phyloP scores from a whole-genome alignment of 2,113 vertebrate species.

The Lonchura striata region DNA sequence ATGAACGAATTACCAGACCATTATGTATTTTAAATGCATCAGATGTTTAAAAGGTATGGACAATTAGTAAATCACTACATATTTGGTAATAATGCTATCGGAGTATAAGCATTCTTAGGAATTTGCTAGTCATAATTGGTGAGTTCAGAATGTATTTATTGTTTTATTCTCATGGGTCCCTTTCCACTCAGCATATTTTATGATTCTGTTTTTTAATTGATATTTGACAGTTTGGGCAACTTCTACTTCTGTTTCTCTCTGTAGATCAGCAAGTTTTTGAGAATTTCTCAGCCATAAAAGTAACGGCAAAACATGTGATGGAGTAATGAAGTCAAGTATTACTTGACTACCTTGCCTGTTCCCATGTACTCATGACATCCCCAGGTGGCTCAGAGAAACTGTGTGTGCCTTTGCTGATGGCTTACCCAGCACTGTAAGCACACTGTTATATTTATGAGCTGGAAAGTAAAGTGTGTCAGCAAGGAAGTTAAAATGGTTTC shows the following conservation, averaged over 20 bases:
- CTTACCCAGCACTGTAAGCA: not conserved
- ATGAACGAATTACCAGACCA: not conserved
- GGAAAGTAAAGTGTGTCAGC: constrained; percentile 45
- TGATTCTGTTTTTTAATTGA: not conserved
- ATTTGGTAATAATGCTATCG: not conserved
- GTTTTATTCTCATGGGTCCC: not conserved
- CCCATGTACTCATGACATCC: not conserved
- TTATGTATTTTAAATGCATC: not conserved
- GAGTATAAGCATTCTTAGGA: not conserved
- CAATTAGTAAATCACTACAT: not conserved
- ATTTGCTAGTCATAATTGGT: not conserved
- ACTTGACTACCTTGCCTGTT: not conserved
- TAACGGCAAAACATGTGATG: not conserved
- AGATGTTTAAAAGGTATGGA: not conserved
- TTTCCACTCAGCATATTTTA: not conserved
- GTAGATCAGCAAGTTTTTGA: constrained; percentile 3
- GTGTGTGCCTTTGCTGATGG: not conserved
- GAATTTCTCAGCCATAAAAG: not conserved
- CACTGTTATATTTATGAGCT: constrained; percentile 51
- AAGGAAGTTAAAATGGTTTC: constrained; percentile 58
- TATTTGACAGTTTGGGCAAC: not conserved
- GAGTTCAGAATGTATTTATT: not conserved
- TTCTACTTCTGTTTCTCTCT: not conserved
- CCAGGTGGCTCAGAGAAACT: not conserved
- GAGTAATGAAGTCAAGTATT: not conserved